Evolutionary conservation across 2,797 vertebrate species (phyloP).

Genomic region (Danio albolineatus): DNA sequence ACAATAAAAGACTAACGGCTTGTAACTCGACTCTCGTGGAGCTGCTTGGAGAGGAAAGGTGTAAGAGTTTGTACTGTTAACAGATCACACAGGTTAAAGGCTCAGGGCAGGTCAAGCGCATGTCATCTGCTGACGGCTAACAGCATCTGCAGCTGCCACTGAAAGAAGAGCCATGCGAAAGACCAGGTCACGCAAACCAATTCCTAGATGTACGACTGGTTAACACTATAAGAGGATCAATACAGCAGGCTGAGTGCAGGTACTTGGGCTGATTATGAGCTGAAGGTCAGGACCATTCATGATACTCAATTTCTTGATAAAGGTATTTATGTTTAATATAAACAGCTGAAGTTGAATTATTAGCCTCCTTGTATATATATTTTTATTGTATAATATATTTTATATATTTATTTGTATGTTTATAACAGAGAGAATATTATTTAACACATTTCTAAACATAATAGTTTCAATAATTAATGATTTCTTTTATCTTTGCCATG

Average conservation of each 20-base stretch:
- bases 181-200: not conserved
- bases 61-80: not conserved
- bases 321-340: not conserved
- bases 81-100: slow-evolving; percentile 13
- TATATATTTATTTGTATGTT: too few species aligned
- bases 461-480: too few species aligned
- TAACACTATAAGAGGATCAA: slow-evolving; percentile 22
- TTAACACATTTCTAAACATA: too few species aligned
- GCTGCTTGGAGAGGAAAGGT: slow-evolving; percentile 18
- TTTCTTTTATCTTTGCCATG: too few species aligned
- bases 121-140: slow-evolving; percentile 1
- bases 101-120: not conserved
- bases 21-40: not conserved
- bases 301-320: not conserved
- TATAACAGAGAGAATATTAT: too few species aligned
- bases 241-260: not conserved
- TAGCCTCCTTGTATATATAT: too few species aligned
- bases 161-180: not conserved
- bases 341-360: too few species aligned
- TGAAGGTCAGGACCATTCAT: not conserved
- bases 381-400: too few species aligned
- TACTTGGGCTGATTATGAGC: not conserved
- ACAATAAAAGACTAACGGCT: not conserved
- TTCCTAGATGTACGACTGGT: slow-evolving; percentile 1
- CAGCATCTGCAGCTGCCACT: not conserved